Evolutionary conservation across 1,140 invertebrate species (phyloP).

Genomic region (Goniozus legneri): DNA sequence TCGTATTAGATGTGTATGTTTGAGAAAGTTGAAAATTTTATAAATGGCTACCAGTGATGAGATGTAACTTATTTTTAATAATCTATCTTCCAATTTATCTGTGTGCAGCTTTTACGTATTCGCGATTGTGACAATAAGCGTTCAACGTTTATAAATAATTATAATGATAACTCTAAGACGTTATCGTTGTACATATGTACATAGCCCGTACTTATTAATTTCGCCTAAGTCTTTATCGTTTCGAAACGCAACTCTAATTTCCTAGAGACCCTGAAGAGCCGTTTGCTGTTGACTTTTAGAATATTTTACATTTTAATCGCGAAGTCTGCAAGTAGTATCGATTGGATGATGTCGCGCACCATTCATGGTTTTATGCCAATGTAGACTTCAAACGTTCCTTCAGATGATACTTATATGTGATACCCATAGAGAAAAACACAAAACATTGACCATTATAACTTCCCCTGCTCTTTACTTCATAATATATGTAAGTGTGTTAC

Average conservation of each 20-base stretch:
- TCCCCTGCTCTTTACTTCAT: too few relatives aligned
- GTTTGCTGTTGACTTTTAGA: background rate
- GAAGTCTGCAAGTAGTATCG: background rate
- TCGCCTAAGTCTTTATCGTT: constrained; percentile 46
- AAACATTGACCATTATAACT: too few relatives aligned
- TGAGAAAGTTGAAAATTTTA: too few relatives aligned
- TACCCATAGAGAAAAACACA: constrained; percentile 46
- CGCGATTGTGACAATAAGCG: constrained; percentile 35
- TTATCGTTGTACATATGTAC: constrained; percentile 56
- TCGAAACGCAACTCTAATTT: constrained; percentile 15
- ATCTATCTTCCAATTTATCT: background rate
- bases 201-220: constrained; percentile 56
- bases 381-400: constrained; percentile 50
- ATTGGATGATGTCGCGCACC: too few relatives aligned
- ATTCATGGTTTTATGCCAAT: too few relatives aligned
- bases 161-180: constrained; percentile 36
- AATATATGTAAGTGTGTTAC: too few relatives aligned
- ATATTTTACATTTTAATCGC: background rate
- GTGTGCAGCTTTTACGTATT: constrained; percentile 1
- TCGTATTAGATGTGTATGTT: too few relatives aligned
- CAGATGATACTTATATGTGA: constrained; percentile 54
- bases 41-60: too few relatives aligned
- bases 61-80: too few relatives aligned
- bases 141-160: constrained; percentile 35
- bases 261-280: constrained; percentile 3